Base-by-base conservation (phyloP, 1,140 invertebrate species). In the Drosophila asahinai region DNA sequence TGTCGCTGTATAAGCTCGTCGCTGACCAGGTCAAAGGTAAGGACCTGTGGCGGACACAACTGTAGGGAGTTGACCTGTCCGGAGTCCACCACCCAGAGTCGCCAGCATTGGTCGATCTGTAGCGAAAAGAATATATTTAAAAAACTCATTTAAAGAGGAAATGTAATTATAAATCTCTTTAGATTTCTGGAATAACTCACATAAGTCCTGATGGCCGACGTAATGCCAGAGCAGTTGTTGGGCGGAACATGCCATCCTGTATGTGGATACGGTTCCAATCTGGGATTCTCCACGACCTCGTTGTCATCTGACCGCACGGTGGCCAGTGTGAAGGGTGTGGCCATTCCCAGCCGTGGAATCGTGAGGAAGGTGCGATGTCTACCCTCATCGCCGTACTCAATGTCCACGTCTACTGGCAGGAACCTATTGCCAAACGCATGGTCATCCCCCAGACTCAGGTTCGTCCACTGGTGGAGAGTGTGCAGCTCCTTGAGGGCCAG, bases 321-420 rank as follows among this genome's bases (percentile, higher is more conserved):
- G 4, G 95, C 96, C 11, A 97, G 81, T 0, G 96, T 96, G 5
- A 94, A 94, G 0, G 96, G 96, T 2, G 96, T 94, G 0, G 96
- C 96, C 2, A 93, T 79, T 77, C 95, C 97, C 93, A 95, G 97
- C 52, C 96, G 96, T 2, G 96, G 96, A 47, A 96, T 95, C 0
- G 96, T 94, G 0, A 97, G 92, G 73, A 97, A 97, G 0, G 96
- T 94, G 5, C 94, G 91, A 67, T 91, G 91, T 3, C 86, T 72
- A n/a, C 89, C 91, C 75, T 92, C 80, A 36, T 92, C 86, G 17
- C 96, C 94, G 80, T 91, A 93, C 77, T 95, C 95, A 2, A 96
- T 95, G 75, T 97, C 96, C 6, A 96, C 94, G 81, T 97, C 96
- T 48, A 97, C 95, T 2, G 96, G 95, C 38, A 96, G 96, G 94